Evolutionary conservation across 1,140 invertebrate genomes (phyloP), one percentile per base, ranked within the genome.

Genomic region (Nixonia krombeini): DNA sequence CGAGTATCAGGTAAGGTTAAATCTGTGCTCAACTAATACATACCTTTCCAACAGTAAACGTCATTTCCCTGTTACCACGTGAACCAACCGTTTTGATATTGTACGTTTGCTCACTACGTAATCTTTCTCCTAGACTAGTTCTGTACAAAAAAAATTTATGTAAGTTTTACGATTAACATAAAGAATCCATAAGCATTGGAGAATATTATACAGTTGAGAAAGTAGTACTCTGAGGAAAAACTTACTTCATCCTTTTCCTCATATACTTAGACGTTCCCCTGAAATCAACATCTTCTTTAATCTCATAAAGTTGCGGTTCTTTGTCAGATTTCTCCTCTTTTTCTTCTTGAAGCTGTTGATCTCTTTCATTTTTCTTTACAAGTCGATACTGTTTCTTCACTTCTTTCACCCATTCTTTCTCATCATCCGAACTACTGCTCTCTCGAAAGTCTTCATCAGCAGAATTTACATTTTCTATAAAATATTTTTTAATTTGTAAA

Each of bases 41-140:
- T 71, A 89, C 86, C 81, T 88, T 90, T 70, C 88, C 88, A 12
- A 88, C 84, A 4, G 83, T 87, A 62, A 94, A 96, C 10, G 90
- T 92, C 90, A 95, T 93, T 84, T 94, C 91, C 53, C 89, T 88
- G 74, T 92, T 93, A 16, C 90, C 89, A 8, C 90, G 87, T 1
- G 88, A 87, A 21, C 89, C 89, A 5, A 87, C 82, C 10, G 89
- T 82, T 66, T 87, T 87, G 0, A 88, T 76, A n/a, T 84, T 81
- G 13, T 84, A 73, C 17, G 80, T 86, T 73, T 90, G 87, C 73
- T 88, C 87, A 35, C 85, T 80, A 12, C 78, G 71, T 4, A 95
- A 75, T 73, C 93, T 86, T 57, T 94, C 91, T 41, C 89, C 91
- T 21, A 95, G 85, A 69, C 88, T 89, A 10, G 88, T 83, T 77